phyloP scores from a whole-genome alignment of 92 coral and sea anemone genomes.

The Porites cylindrica region DNA sequence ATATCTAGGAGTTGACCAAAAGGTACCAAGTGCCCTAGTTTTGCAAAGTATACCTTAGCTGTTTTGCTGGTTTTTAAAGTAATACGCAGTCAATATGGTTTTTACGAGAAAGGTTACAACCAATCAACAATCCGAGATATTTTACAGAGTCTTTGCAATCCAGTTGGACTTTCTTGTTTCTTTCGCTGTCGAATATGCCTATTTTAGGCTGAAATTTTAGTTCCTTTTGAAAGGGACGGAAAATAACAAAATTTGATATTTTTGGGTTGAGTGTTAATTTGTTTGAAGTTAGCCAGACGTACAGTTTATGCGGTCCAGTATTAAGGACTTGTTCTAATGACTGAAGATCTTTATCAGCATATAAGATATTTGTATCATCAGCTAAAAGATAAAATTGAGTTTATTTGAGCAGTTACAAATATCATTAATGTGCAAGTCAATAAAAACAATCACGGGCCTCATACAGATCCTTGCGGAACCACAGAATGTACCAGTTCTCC shows the following conservation, averaged over 20 bases:
- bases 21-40: slow-evolving; percentile 67
- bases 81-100: no score
- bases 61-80: neutral
- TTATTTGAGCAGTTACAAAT: neutral
- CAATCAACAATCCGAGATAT: neutral
- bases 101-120: neutral
- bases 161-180: neutral
- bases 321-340: neutral
- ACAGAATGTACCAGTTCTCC: no score
- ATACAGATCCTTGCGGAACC: neutral
- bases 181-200: neutral
- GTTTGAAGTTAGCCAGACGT: slow-evolving; percentile 1
- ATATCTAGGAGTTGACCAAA: neutral
- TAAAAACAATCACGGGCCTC: neutral
- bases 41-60: neutral
- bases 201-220: neutral
- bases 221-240: neutral
- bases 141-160: neutral
- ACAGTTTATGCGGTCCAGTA: neutral
- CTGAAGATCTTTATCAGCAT: neutral
- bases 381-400: no score
- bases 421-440: neutral
- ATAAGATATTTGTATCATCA: no score
- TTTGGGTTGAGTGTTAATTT: neutral
- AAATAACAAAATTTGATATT: neutral